Percentiles rank a stretch among this genome's conserved stretches.
phyloP scores from a whole-genome alignment of 2,888 invertebrate species.

The Xestia c-nigrum region DNA sequence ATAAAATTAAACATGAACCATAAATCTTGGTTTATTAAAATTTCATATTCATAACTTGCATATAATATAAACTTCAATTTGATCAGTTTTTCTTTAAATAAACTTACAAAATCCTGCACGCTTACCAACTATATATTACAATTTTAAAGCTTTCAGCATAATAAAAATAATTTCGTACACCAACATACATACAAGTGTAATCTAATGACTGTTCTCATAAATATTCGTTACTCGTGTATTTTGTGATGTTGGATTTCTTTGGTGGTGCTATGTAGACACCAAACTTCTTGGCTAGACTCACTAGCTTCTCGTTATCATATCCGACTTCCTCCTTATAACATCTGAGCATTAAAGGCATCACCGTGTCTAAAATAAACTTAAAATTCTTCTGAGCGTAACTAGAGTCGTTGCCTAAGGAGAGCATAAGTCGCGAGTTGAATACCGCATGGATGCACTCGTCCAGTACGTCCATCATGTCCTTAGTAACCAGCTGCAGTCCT shows the following conservation, averaged over 20 bases:
- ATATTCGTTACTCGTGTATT: conserved; percentile 93
- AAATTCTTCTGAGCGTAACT: conserved; percentile 92
- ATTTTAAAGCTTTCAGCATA: conserved; percentile 90
- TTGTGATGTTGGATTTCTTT: conserved; percentile 91
- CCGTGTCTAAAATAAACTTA: conserved; percentile 92
- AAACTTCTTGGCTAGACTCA: conserved; percentile 89
- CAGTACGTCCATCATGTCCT: conserved; percentile 93
- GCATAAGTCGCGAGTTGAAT: conserved; percentile 93
- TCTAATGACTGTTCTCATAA: conserved; percentile 87
- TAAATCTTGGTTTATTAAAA: conserved; percentile 86
- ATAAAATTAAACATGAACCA: conserved; percentile 81
- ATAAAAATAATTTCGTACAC: conserved; percentile 86
- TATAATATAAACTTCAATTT: conserved; percentile 89
- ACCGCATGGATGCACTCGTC: conserved; percentile 94
- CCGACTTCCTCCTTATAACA: conserved; percentile 91
- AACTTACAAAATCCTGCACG: conserved; percentile 89
- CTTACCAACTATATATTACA: conserved; percentile 89
- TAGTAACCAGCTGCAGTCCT: conserved; percentile 93
- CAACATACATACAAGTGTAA: conserved; percentile 69
- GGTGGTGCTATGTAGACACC: conserved; percentile 89
- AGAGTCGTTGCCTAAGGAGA: conserved; percentile 84
- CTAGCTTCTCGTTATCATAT: conserved; percentile 90
- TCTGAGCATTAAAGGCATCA: conserved; percentile 92
- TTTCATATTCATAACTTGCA: conserved; percentile 88
- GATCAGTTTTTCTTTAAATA: conserved; percentile 87